Evolutionary conservation across 2,113 vertebrate species (phyloP), one percentile per base, ranked within the genome.

Genomic region (Procavia capensis): DNA sequence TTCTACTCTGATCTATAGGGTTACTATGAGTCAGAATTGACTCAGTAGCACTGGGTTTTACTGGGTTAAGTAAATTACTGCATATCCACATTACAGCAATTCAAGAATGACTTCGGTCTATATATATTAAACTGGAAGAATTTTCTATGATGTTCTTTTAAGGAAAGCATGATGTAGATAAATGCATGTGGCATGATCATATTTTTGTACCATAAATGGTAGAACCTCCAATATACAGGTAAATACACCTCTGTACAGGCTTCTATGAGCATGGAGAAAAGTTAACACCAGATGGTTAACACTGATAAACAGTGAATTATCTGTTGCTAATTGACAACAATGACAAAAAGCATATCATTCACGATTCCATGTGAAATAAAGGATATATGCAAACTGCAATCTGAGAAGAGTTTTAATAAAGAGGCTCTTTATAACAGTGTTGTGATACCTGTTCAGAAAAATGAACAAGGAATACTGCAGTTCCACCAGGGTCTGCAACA

Each of bases 61-160:
- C n/a, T n/a, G n/a, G n/a, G n/a, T n/a, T 90, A 31, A 91, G 83
- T 54, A 89, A 85, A 94, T 83, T 91, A 88, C 43, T 93, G 31
- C 41, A 68, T 74, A 85, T n/a, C 29, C 3, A 94, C 14, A 85
- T 6, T 68, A 82, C 1, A 88, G 9, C n/a, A 83, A 79, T 61
- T 90, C 82, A 96, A 74, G 54, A 95, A 95, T 86, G 47, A 13
- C 59, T 91, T 57, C 76, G 47, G 24, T 63, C 25, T 85, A 79
- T 59, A 85, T 13, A 86, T 82, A 86, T 36, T 88, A 87, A 92
- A 75, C 17, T 54, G 47, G 70, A 82, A 9, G 50, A 85, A 85
- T 47, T 63, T 74, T 29, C 87, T 43, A 80, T 39, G 27, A 72
- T 70, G 54, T 63, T 68, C 59, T 22, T 74, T 83, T 93, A 90